Evolutionary conservation across 2,797 vertebrate species (phyloP).

Genomic region (Gobionotothen gibberifrons): DNA sequence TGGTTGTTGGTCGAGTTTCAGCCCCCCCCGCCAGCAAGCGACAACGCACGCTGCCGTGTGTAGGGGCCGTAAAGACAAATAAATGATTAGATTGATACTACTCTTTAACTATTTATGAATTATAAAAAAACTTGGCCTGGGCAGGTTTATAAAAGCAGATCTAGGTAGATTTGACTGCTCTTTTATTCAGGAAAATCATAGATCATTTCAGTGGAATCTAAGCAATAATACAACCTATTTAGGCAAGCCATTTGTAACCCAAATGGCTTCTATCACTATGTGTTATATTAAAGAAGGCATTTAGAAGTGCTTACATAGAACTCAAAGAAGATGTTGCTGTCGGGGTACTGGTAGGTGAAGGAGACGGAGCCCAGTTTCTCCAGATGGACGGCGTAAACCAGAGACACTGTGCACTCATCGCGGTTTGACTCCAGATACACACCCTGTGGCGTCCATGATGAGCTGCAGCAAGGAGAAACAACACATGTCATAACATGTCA

Average conservation of each 20-base stretch:
- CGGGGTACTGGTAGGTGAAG: slow-evolving; percentile 97
- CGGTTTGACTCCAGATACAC: slow-evolving; percentile 96
- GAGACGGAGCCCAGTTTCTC: slow-evolving; percentile 94
- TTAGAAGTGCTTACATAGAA: slow-evolving; percentile 90
- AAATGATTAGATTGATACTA: too few species aligned
- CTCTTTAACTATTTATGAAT: too few species aligned
- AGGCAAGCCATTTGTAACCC: not conserved
- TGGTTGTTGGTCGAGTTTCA: too few species aligned
- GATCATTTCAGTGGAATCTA: too few species aligned
- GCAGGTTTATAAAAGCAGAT: too few species aligned
- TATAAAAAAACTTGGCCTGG: too few species aligned
- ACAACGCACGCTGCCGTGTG: too few species aligned
- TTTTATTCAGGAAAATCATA: too few species aligned
- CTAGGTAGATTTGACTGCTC: too few species aligned
- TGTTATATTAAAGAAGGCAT: not conserved
- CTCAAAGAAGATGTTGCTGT: slow-evolving; percentile 99
- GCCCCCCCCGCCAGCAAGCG: too few species aligned
- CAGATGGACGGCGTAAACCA: slow-evolving; percentile 95
- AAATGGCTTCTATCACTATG: not conserved
- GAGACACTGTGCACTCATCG: slow-evolving; percentile 95
- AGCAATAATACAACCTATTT: not conserved
- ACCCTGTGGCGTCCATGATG: slow-evolving; percentile 92
- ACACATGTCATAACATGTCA: not conserved
- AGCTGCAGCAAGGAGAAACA: slow-evolving; percentile 79
- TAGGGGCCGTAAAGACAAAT: too few species aligned